phyloP scores from a whole-genome alignment of 1,140 invertebrate species.

The Drosophila seguyi region DNA sequence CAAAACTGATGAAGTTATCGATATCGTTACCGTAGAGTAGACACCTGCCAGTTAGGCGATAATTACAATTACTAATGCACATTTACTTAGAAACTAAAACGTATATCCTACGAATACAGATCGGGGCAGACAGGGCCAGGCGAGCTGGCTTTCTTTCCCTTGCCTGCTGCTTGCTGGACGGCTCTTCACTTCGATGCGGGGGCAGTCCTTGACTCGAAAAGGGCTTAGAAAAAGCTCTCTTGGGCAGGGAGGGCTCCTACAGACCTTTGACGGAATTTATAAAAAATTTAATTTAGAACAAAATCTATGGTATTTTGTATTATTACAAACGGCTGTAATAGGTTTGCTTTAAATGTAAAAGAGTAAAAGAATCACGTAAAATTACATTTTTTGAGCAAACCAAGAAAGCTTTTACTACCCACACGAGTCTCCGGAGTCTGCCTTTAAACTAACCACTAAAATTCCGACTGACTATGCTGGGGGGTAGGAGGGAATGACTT shows the following conservation, averaged over 20 bases:
- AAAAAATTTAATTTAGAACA: not conserved
- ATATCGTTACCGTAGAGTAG: slow-evolving; percentile 27
- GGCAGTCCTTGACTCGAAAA: slow-evolving; percentile 46
- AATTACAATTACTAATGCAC: slow-evolving; percentile 67
- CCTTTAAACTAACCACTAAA: slow-evolving; percentile 59
- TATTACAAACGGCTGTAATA: not conserved
- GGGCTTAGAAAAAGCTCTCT: not conserved
- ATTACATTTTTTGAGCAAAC: not conserved
- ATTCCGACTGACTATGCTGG: slow-evolving; percentile 52
- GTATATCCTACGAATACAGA: slow-evolving; percentile 57
- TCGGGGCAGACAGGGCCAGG: slow-evolving; percentile 58
- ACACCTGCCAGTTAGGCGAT: slow-evolving; percentile 43
- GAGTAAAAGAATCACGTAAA: not conserved
- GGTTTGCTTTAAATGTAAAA: not conserved
- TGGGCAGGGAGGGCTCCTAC: too few species aligned
- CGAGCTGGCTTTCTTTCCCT: slow-evolving; percentile 27
- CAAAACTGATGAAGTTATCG: slow-evolving; percentile 67
- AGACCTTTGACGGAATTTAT: not conserved
- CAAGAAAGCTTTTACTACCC: slow-evolving; percentile 1
- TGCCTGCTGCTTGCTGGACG: slow-evolving; percentile 74
- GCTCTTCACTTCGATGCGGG: slow-evolving; percentile 75
- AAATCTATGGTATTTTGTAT: not conserved
- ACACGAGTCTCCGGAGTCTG: slow-evolving; percentile 21
- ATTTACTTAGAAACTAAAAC: slow-evolving; percentile 72
- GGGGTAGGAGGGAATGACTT: slow-evolving; percentile 32